These are phyloP conservation scores for Drosophila nigromelanica DNA, from an alignment of 1,140 invertebrate species.

Conservation along the genomic window DNA sequence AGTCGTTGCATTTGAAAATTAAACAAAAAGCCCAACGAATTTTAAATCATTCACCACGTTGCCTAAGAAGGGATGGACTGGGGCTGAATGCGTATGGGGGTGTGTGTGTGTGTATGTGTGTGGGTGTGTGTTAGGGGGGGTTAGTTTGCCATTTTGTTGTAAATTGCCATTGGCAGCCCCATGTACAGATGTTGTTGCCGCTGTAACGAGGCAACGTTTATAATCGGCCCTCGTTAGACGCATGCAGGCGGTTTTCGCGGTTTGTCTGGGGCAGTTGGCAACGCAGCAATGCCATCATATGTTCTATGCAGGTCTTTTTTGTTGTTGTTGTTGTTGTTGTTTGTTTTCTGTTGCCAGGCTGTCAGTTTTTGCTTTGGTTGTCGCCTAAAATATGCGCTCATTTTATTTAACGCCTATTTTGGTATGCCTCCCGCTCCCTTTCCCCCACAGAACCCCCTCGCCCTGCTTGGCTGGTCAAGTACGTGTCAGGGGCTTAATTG, in stretches of 20 bases:
- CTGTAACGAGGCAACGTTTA: slow-evolving; percentile 29
- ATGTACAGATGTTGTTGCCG: slow-evolving; percentile 13
- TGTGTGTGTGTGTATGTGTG: not conserved
- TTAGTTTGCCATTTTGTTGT: slow-evolving; percentile 71
- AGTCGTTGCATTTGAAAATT: slow-evolving; percentile 56
- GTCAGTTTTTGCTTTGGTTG: slow-evolving; percentile 64
- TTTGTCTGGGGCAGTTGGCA: slow-evolving; percentile 23
- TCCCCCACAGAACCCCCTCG: not conserved
- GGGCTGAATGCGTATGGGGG: not conserved
- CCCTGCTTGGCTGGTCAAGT: slow-evolving; percentile 36
- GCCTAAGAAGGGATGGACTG: not conserved
- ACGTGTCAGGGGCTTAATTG: slow-evolving; percentile 47
- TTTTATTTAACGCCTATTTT: slow-evolving; percentile 64
- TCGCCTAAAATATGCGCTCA: slow-evolving; percentile 59
- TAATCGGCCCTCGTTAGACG: slow-evolving; percentile 39
- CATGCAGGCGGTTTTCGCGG: slow-evolving; percentile 38
- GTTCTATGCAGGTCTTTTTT: slow-evolving; percentile 7
- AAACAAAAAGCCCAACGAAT: slow-evolving; percentile 59
- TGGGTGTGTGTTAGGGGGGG: slow-evolving; percentile 7
- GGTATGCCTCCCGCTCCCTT: not conserved
- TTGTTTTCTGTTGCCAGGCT: slow-evolving; percentile 35
- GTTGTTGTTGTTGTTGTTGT: slow-evolving; percentile 35
- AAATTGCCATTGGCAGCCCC: slow-evolving; percentile 50
- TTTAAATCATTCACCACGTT: slow-evolving; percentile 59
- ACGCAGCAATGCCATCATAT: slow-evolving; percentile 19